Percentiles rank a stretch among this genome's conserved stretches.
Evolutionary conservation across 2,797 vertebrate species (phyloP).

Genomic region (Sebastes aleutianus): DNA sequence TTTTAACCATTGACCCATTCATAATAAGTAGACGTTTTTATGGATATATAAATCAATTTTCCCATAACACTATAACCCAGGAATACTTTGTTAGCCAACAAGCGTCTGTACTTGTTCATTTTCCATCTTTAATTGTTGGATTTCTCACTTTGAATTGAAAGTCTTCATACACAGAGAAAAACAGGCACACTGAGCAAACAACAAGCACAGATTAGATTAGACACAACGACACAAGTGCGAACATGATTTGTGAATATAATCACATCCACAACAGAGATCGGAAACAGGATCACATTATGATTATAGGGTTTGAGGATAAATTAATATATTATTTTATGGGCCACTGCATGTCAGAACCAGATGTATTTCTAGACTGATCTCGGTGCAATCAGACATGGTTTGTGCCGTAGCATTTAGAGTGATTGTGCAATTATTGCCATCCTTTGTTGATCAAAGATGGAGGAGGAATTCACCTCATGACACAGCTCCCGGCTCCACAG

Average conservation of each 20-base stretch:
- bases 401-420: slow-evolving; percentile 4
- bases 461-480: background rate
- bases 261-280: background rate
- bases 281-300: background rate
- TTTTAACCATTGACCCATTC: background rate
- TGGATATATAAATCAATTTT: background rate
- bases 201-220: background rate
- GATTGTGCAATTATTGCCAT: slow-evolving; percentile 21
- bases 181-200: slow-evolving; percentile 1
- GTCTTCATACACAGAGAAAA: background rate
- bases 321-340: background rate
- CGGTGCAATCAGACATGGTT: background rate
- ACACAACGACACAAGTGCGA: background rate
- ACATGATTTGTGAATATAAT: slow-evolving; percentile 9
- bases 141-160: background rate
- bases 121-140: background rate
- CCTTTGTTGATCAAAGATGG: slow-evolving; percentile 29
- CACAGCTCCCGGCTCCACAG: slow-evolving; percentile 3
- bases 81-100: background rate
- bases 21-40: background rate
- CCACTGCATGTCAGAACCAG: background rate
- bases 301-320: background rate
- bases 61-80: background rate
- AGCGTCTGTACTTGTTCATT: background rate
- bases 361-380: background rate